These are phyloP conservation scores for Ditylenchus weischeri DNA, from an alignment of 2,888 invertebrate species.

Conservation along the genomic window DNA sequence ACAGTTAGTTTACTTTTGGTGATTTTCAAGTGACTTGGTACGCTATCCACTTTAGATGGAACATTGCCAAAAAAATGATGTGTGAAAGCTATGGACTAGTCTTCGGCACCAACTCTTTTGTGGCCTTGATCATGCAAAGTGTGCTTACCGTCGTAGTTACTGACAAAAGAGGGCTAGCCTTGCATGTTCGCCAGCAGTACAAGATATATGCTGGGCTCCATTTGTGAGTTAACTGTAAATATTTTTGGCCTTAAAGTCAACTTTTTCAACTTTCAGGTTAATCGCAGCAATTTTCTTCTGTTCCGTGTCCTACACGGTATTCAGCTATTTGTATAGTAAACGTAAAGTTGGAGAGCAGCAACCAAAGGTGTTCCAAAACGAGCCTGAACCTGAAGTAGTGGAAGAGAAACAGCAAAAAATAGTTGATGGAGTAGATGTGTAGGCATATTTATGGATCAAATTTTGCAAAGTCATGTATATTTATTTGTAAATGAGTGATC, in stretches of 20 bases:
- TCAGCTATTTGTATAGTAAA: slow-evolving; percentile 19
- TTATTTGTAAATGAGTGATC: too few relatives aligned
- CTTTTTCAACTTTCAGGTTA: not conserved
- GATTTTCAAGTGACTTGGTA: not conserved
- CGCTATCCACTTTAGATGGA: slow-evolving; percentile 28
- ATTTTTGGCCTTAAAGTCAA: too few relatives aligned
- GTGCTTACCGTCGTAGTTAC: slow-evolving; percentile 72
- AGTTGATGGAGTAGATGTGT: slow-evolving; percentile 15
- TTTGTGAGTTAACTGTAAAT: not conserved
- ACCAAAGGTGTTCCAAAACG: slow-evolving; percentile 13
- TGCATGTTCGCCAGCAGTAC: slow-evolving; percentile 31
- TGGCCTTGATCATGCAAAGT: slow-evolving; percentile 76
- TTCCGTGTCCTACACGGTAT: slow-evolving; percentile 30
- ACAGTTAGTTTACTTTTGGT: slow-evolving; percentile 45
- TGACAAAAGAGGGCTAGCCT: slow-evolving; percentile 48
- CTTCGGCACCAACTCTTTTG: slow-evolving; percentile 82
- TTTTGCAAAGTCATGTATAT: too few relatives aligned
- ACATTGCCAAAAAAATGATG: slow-evolving; percentile 62
- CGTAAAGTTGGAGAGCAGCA: slow-evolving; percentile 4
- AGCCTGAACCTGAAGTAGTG: slow-evolving; percentile 1
- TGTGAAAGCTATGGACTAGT: slow-evolving; percentile 84
- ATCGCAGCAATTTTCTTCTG: slow-evolving; percentile 36
- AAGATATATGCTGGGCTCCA: slow-evolving; percentile 20
- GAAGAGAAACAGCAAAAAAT: slow-evolving; percentile 7
- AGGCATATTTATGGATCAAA: not conserved